Base-by-base conservation (phyloP, 2,113 vertebrate species). In the Nothoprocta pentlandii region DNA sequence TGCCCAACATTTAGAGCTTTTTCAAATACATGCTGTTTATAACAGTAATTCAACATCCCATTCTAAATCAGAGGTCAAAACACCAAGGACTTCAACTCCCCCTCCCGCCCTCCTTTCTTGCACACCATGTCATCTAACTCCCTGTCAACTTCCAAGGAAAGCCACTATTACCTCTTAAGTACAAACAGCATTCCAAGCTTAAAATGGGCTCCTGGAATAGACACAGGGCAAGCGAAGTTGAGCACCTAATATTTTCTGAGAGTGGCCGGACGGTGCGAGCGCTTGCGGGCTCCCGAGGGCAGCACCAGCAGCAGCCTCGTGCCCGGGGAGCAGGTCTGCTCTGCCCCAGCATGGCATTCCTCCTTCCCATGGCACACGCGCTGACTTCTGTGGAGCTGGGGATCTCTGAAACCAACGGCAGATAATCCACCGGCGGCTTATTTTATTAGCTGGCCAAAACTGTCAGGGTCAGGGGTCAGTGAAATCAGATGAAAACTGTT, bases 401-500 rank as follows among this genome's bases (percentile, higher is more conserved):
- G n/a, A 67, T 77, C 73, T 82, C 85, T 42, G 54, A 82, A 89
- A 63, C 25, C 8, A 87, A 85, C 10, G 71, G 70, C 4, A 6
- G 84, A 80, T 74, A 82, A 93, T 58, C 61, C 59, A 54, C 74
- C 39, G 25, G 41, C 51, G 76, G 28, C 59, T 70, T 74, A 36
- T 89, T 67, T 80, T 76, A 84, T 49, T 64, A 62, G 53, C 78
- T 54, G 22, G 10, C 85, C 14, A 54, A 91, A 85, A 94, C 39
- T 77, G 7, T 69, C 23, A 59, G 54, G 54, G 49, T 66, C 41
- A 86, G 75, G 81, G 39, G 67, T 59, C 61, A 64, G 32, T 22
- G 19, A 92, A 87, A 89, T 22, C 30, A 66, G 54, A 87, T 42
- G n/a, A 92, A 91, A 91, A 80, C 10, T 59, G 68, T 82, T 84